Percentiles rank a stretch among this genome's conserved stretches.
phyloP scores from a whole-genome alignment of 1,140 invertebrate genomes.

The Amyelois transitella region DNA sequence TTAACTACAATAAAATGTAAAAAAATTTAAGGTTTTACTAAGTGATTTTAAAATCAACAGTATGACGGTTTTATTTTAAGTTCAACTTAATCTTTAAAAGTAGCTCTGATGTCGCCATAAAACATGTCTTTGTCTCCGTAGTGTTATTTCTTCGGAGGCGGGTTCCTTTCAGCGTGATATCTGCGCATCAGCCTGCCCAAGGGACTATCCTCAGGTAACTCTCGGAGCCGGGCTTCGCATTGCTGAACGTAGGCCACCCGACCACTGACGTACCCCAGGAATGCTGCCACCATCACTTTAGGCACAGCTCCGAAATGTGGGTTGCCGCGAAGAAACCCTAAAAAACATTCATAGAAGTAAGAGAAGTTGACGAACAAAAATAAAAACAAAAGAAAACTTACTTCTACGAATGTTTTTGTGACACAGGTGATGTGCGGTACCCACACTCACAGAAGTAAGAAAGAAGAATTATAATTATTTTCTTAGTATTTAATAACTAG shows the following conservation, averaged over 20 bases:
- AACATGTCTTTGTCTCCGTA: background rate
- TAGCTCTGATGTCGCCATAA: too few relatives aligned
- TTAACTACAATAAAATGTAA: too few relatives aligned
- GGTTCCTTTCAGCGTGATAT: slow-evolving; percentile 31
- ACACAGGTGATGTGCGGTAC: slow-evolving; percentile 23
- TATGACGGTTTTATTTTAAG: too few relatives aligned
- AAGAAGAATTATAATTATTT: background rate
- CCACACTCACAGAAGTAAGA: background rate
- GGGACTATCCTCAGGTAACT: slow-evolving; percentile 34
- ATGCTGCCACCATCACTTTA: slow-evolving; percentile 36
- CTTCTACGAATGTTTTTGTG: slow-evolving; percentile 63
- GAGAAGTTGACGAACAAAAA: slow-evolving; percentile 33
- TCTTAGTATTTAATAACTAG: too few relatives aligned
- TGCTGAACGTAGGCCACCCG: slow-evolving; percentile 34
- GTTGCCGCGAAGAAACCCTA: slow-evolving; percentile 44
- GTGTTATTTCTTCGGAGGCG: slow-evolving; percentile 12
- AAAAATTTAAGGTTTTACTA: too few relatives aligned
- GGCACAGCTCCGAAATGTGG: slow-evolving; percentile 47
- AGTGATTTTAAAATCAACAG: too few relatives aligned
- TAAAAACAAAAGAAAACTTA: slow-evolving; percentile 28
- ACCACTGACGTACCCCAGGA: slow-evolving; percentile 42
- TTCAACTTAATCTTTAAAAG: too few relatives aligned
- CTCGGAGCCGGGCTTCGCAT: slow-evolving; percentile 40
- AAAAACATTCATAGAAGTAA: slow-evolving; percentile 70
- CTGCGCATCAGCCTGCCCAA: slow-evolving; percentile 49